Evolutionary conservation across 2,113 vertebrate species (phyloP).

Genomic region (Percopsis transmontana): DNA sequence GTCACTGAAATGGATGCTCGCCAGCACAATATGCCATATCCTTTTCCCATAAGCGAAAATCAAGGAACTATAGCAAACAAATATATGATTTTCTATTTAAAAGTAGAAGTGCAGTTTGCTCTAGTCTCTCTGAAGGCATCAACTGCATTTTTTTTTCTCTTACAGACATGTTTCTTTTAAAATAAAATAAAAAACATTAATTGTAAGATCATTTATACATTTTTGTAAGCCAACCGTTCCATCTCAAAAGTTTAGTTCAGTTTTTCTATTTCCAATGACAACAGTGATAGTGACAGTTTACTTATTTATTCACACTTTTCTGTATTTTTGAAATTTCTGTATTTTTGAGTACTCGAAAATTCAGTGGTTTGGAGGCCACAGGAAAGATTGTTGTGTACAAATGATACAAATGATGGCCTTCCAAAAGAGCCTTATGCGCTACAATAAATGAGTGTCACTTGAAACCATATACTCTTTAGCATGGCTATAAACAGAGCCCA

Average conservation of each 20-base stretch:
- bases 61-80: background rate
- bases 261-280: background rate
- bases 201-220: too few species aligned
- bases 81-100: background rate
- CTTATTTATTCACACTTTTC: too few species aligned
- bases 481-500: background rate
- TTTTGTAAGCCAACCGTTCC: too few species aligned
- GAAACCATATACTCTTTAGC: background rate
- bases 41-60: background rate
- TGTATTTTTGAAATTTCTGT: constrained; percentile 14
- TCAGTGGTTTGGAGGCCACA: background rate
- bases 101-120: background rate
- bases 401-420: background rate
- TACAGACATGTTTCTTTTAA: too few species aligned
- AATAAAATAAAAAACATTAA: too few species aligned
- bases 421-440: background rate
- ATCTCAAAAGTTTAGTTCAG: too few species aligned
- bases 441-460: background rate
- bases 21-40: background rate
- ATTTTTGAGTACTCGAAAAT: constrained; percentile 16
- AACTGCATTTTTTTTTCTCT: too few species aligned
- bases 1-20: background rate
- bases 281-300: background rate
- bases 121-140: constrained; percentile 2
- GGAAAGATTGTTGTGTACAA: background rate